Percentiles rank a stretch among this genome's conserved stretches.
phyloP scores from a whole-genome alignment of 2,113 vertebrate genomes.

The Phylloscopus trochiloides region DNA sequence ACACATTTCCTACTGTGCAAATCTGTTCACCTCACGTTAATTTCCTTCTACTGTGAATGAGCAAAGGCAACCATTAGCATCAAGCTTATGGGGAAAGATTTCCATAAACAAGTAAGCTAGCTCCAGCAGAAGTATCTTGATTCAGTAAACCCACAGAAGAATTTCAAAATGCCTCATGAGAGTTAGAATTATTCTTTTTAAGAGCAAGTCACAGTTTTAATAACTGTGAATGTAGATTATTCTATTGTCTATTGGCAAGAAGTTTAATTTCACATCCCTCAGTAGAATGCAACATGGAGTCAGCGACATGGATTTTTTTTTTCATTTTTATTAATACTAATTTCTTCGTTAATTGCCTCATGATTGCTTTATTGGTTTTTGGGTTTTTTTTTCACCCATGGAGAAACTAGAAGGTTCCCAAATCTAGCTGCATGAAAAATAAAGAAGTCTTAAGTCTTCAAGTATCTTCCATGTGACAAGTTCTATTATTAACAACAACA shows the following conservation, averaged over 20 bases:
- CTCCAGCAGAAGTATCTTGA: not conserved
- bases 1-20: not conserved
- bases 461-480: not conserved
- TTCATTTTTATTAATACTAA: not conserved
- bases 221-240: not conserved
- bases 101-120: not conserved
- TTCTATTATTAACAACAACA: not conserved
- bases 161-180: not conserved
- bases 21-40: not conserved
- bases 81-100: not conserved
- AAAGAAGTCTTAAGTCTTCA: rapidly evolving
- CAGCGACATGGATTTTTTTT: not conserved
- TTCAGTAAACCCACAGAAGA: not conserved
- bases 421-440: not conserved
- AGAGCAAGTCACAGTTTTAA: not conserved
- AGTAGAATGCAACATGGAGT: not conserved
- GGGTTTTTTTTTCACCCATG: not conserved
- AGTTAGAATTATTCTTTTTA: not conserved
- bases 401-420: not conserved
- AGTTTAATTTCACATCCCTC: not conserved
- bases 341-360: not conserved
- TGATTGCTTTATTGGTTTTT: not conserved
- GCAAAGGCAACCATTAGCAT: not conserved
- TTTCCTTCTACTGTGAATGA: not conserved
- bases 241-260: not conserved